Conservation (phyloP, 2,888 invertebrate genomes). For the Cyclophora albipunctata region DNA sequence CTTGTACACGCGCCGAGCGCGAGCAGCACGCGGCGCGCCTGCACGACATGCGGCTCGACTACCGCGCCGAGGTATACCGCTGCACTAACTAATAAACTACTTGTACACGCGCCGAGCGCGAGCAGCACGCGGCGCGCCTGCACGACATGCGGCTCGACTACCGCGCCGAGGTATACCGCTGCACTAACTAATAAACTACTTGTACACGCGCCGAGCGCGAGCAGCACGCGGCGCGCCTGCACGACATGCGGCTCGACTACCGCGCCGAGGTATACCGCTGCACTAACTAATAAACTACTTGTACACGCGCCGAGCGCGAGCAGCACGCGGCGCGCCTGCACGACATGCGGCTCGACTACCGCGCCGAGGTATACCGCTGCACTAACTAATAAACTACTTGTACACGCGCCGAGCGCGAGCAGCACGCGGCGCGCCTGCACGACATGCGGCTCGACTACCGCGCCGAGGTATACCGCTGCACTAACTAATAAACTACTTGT, state of each 20-base stretch:
- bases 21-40: conserved; percentile 76
- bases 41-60: conserved; percentile 78
- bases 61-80: conserved; percentile 75
- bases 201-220: conserved; percentile 77
- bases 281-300: too few relatives aligned
- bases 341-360: conserved; percentile 77
- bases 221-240: conserved; percentile 76
- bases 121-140: conserved; percentile 76
- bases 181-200: too few relatives aligned
- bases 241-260: conserved; percentile 78
- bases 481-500: too few relatives aligned
- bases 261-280: conserved; percentile 72
- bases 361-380: conserved; percentile 70
- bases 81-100: too few relatives aligned
- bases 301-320: conserved; percentile 76
- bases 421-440: conserved; percentile 76
- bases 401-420: conserved; percentile 77
- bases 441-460: conserved; percentile 78
- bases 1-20: conserved; percentile 76
- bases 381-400: too few relatives aligned
- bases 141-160: conserved; percentile 79
- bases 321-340: conserved; percentile 77
- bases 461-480: conserved; percentile 67
- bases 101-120: conserved; percentile 76
- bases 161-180: conserved; percentile 72